phyloP scores from a whole-genome alignment of 2,113 vertebrate species.

The Conger conger region DNA sequence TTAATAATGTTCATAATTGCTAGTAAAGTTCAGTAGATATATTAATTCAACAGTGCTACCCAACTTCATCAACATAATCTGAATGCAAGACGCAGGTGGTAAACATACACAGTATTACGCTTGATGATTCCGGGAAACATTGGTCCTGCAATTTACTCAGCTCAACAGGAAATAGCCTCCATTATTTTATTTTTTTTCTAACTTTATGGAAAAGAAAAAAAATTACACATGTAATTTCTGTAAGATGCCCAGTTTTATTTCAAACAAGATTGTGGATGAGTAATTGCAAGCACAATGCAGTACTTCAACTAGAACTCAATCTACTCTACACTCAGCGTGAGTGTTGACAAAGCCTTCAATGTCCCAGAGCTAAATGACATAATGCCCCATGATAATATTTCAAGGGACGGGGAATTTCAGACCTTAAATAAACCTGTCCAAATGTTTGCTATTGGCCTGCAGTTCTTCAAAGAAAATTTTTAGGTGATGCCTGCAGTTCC shows the following conservation, averaged over 20 bases:
- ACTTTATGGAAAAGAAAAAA: background rate
- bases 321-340: background rate
- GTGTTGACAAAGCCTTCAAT: background rate
- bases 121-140: background rate
- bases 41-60: too few species aligned
- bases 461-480: too few species aligned
- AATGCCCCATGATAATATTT: background rate
- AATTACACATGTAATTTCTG: background rate
- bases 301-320: background rate
- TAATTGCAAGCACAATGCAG: background rate
- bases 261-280: background rate
- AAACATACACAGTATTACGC: background rate
- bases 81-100: background rate
- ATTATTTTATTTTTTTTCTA: background rate
- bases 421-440: background rate
- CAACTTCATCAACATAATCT: background rate
- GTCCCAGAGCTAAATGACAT: background rate
- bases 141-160: background rate
- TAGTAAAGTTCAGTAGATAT: too few species aligned
- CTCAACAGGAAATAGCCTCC: background rate
- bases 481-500: too few species aligned
- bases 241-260: background rate
- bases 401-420: background rate
- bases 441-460: background rate
- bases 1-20: too few species aligned